Base-by-base conservation (phyloP, 23 tunicate genomes). In the Oikopleura vanhoeffeni region DNA sequence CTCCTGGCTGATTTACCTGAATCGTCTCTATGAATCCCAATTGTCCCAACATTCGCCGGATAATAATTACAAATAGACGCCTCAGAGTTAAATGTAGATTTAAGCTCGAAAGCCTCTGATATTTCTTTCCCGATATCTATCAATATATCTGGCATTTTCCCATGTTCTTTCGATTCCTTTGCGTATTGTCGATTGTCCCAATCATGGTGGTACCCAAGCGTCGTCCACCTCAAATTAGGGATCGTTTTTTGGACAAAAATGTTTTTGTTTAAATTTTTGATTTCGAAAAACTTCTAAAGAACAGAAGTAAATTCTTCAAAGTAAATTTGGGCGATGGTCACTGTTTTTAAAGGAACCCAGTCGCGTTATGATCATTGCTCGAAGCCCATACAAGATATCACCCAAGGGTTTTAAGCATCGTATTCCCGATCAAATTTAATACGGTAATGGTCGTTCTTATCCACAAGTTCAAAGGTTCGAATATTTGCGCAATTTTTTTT, bases 171-270 rank as follows among this genome's bases (percentile, higher is more conserved):
- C 0, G 96, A 40, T 3, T 67, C 67, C 57, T 85, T 85, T 33
- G 41, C 60, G 67, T 95, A 95, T 30, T 41, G 87, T 82, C 94
- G 89, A 24, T 91, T 88, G 86, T 91, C 84, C 99, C 99, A 95
- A 49, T 95, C 87, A 57, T 95, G 92, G 60, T 91, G 99, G 40
- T 84, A 88, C 27, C 99, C 99, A 3, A 95, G 67, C n/a, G 99
- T 95, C 0, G 91, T 86, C 99, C 99, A 95, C 86, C 99, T 41
- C 64, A 49, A 13, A 49, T 49, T 8, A 49, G 64, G 64, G 64
- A 49, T 49, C 64, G 24, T 49, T 49, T 49, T n/a, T n/a, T n/a
- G n/a, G n/a, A n/a, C n/a, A n/a, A n/a, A n/a, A n/a, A n/a, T 18
- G 60, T 18, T 49, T 49, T 49, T 49, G 60, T 8, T 49, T 4